Evolutionary conservation across 2,113 vertebrate species (phyloP), one percentile per base, ranked within the genome.

Genomic region (Microtus richardsoni): DNA sequence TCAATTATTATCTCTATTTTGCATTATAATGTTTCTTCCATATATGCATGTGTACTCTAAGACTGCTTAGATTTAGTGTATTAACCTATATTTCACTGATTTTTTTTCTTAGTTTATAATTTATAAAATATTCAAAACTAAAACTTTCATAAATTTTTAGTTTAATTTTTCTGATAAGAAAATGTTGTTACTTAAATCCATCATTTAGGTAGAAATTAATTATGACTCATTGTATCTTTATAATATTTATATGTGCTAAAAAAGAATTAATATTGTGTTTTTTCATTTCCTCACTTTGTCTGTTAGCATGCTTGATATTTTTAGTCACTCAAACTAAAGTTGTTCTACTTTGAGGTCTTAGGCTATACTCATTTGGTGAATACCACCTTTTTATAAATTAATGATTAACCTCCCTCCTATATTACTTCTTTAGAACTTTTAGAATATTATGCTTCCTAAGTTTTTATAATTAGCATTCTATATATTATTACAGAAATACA

Each of bases 381-480:
- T 10, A 64, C 17, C 0, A 47, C 2, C 26, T 47, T 47, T 66
- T 47, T 19, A 66, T 47, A 66, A 85, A 66, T 41, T 39, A 83
- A 44, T 30, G 47, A 47, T 41, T 62, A 41, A 1, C 52, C 5
- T 91, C 1, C 52, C 4, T 92, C 1, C 36, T 71, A 3, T 21
- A 74, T 58, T 89, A 58, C 4, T 82, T 19, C 78, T 26, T 88
- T 49, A 83, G 3, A 60, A 39, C 16, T 52, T 87, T 93, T 33
- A 89, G 7, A 97, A 83, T 14, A 73, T 36, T 87, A 83, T 19
- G 44, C 1, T 83, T 91, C 73, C 52, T 92, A 92, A 88, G 60
- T 86, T 96, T 88, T 86, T 54, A 88, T 70, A 28, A 66, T 90
- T 91, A 80, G 36, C 11, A 74, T 83, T 4, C 62, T 95, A 74